Base-by-base conservation (phyloP, 2,113 vertebrate species). In the Colistium nudipinnis region DNA sequence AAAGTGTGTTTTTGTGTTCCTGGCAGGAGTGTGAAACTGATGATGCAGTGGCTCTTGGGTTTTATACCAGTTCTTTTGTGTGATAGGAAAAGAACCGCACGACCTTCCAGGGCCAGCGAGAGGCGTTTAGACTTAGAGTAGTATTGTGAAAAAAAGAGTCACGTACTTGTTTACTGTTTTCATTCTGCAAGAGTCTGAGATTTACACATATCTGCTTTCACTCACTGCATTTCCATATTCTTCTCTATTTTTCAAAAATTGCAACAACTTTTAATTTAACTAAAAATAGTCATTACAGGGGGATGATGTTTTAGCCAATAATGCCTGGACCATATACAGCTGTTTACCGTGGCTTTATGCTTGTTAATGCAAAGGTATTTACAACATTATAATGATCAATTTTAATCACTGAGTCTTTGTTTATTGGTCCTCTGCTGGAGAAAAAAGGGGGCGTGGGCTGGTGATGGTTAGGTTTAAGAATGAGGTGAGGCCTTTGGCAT, bases 401-500 rank as follows among this genome's bases (percentile, higher is more conserved):
- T 19, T 60, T 45, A 47, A 38, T 55, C 39, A 41, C 13, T 14
- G 28, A 62, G 11, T 62, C 39, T 62, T 66, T 62, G 78, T 35
- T 52, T 63, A 52, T 75, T 82, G 56, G 81, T 82, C 74, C 70
- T 76, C 22, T 10, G 28, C 45, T 55, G 60, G 60, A 45, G 45
- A 27, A 25, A 20, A 19, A 0, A 1, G 33, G 4, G 0, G 35
- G 36, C 30, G 31, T 33, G 28, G 14, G 28, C 27, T 20, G 61
- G 27, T 31, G 7, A 28, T 43, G 52, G 65, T 56, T 24, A 49
- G 62, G 65, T 62, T 81, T 63, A 53, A 35, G 72, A 63, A 66
- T 54, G 54, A 76, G 57, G 8, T 68, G 54, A 82, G 69, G 77
- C 62, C 67, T 70, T 66, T 76, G 70, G 72, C 63, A 38, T 78